Evolutionary conservation across 2,113 vertebrate genomes (phyloP), one percentile per base, ranked within the genome.

Genomic region (Ondatra zibethicus): DNA sequence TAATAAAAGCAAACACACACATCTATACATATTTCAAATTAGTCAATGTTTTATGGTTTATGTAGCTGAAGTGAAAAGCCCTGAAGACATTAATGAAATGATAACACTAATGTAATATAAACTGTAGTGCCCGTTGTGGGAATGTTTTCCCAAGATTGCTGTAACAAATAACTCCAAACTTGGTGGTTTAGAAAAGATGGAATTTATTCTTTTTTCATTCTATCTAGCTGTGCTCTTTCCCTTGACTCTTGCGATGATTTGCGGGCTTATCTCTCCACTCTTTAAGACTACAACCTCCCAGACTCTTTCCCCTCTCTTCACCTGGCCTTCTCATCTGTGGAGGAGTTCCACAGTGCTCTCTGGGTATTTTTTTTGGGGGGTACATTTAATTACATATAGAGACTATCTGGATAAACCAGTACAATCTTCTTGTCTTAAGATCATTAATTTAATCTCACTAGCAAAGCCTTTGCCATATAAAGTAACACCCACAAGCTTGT

Each of bases 381-480:
- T 29, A 50, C 16, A 47, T 72, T 39, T 77, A 47, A 80, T 81
- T 92, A 39, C 11, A 58, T 85, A 31, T 52, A 92, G 58, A 77
- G 7, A 3, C 10, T 66, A 61, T 14, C 36, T 86, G 42, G 72
- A 42, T 52, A 89, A 96, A 16, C 39, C 73, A 52, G 17, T 4
- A 61, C 84, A 88, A 76, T 31, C 23, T 94, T 50, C 13, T n/a
- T 45, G 81, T 91, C 10, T 94, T 72, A 81, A 76, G 17, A 86
- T 27, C 65, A 66, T 97, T 86, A 80, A 86, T 89, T 94, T 81
- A 96, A 89, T 81, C 42, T 89, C 33, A 80, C 58, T 50, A 76
- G 29, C 47, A 92, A 95, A 92, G n/a, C n/a, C 31, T 90, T 90
- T 66, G 5, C 42, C 29, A 88, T 80, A 75, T 61, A 82, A 89